Evolutionary conservation across 2,888 invertebrate genomes (phyloP), one percentile per base, ranked within the genome.

Genomic region (Gisinianus flammeolus): DNA sequence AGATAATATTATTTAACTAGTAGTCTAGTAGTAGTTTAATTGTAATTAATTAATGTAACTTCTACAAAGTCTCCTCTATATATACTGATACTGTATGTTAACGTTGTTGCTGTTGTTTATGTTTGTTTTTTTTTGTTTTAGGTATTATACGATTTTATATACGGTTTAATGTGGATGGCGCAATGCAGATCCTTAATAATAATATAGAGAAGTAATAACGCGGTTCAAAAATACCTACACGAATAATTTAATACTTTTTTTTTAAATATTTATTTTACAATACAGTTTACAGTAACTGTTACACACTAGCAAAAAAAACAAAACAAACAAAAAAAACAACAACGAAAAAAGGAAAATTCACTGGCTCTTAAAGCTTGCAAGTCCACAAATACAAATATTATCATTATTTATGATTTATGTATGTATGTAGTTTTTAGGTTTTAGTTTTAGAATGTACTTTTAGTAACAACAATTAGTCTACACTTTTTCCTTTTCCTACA

Each of bases 141-240:
- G n/a, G n/a, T n/a, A n/a, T n/a, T n/a, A n/a, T n/a, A n/a, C n/a
- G n/a, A n/a, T 62, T 62, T 62, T 44, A 31, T n/a, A 67, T 16
- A 19, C 30, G 16, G 6, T 26, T n/a, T 69, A 52, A 70, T 52
- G 52, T 8, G 26, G 52, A 70, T 70, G 70, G 52, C 70, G 70
- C 70, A 70, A 70, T 70, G 70, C 70, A 70, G 70, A 70, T 35
- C 44, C 19, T 28, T 52, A n/a, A n/a, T n/a, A n/a, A 35, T 52
- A 16, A n/a, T 35, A 33, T 35, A 69, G n/a, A n/a, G 58, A 58
- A 58, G 24, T 10, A 58, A 24, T 44, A 44, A 26, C 26, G 62
- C 62, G 62, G 62, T 16, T 62, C 22, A 24, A 62, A 62, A 62
- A 62, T 26, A 26, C 22, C 24, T n/a, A 62, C 12, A 62, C 16